Evolutionary conservation across 2,797 vertebrate genomes (phyloP).

Genomic region (Rhinophrynus dorsalis): DNA sequence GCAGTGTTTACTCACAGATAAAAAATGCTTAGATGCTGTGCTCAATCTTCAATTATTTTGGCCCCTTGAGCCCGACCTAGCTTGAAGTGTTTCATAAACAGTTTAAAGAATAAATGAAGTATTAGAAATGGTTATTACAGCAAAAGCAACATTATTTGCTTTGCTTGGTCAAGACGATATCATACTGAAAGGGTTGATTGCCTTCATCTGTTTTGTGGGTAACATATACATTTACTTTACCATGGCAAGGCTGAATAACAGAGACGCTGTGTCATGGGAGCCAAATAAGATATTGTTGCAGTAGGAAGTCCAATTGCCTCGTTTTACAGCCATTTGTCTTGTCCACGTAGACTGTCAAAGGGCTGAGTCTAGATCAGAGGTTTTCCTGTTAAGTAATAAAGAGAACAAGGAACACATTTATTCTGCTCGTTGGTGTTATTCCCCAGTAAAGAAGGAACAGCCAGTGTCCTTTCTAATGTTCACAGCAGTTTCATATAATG

Average conservation of each 20-base stretch:
- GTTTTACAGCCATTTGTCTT: conserved; percentile 62
- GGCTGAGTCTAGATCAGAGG: conserved; percentile 58
- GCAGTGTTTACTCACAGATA: conserved; percentile 55
- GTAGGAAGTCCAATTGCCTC: conserved; percentile 62
- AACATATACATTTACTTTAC: conserved; percentile 58
- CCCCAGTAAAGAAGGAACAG: not conserved
- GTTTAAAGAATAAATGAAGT: conserved; percentile 62
- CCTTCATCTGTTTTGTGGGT: conserved; percentile 59
- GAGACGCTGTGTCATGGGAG: conserved; percentile 57
- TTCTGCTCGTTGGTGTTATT: conserved; percentile 42
- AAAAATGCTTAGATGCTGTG: conserved; percentile 51
- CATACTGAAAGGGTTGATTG: conserved; percentile 57
- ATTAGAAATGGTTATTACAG: conserved; percentile 60
- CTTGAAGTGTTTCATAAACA: conserved; percentile 64
- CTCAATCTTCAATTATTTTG: conserved; percentile 62
- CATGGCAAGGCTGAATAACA: conserved; percentile 59
- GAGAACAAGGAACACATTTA: conserved; percentile 62
- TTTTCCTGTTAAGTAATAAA: conserved; percentile 56
- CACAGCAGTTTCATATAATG: not conserved
- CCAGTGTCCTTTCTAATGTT: not conserved
- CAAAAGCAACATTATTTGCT: conserved; percentile 58
- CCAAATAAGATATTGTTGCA: conserved; percentile 56
- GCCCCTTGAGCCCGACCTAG: conserved; percentile 49
- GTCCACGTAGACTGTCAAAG: conserved; percentile 54
- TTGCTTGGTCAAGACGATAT: conserved; percentile 59